Evolutionary conservation across 2,888 invertebrate genomes (phyloP).

Genomic region (Mylabris sibirica): DNA sequence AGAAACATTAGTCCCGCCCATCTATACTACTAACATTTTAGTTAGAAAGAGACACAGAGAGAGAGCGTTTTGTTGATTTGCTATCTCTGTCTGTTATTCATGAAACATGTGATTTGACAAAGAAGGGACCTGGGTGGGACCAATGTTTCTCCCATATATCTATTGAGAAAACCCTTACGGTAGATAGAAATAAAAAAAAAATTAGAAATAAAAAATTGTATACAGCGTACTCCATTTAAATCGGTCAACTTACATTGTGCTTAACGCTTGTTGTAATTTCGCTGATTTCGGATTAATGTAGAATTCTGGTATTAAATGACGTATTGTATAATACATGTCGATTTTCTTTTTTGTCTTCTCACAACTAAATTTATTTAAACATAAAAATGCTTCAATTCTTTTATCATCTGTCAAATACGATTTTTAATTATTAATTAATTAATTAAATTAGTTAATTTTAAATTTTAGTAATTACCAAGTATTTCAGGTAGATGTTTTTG

Average conservation of each 20-base stretch:
- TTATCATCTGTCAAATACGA: constrained; percentile 23
- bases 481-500: constrained; percentile 51
- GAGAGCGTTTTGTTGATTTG: too few relatives aligned
- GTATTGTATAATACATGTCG: constrained; percentile 43
- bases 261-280: constrained; percentile 20
- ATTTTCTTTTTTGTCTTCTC: constrained; percentile 42
- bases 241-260: constrained; percentile 33
- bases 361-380: constrained; percentile 32
- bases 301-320: constrained; percentile 42
- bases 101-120: too few relatives aligned
- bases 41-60: too few relatives aligned
- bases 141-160: too few relatives aligned
- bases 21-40: too few relatives aligned
- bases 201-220: neutral
- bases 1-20: too few relatives aligned
- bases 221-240: too few relatives aligned
- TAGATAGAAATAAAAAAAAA: too few relatives aligned
- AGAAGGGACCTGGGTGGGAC: too few relatives aligned
- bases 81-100: too few relatives aligned
- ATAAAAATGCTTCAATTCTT: constrained; percentile 30
- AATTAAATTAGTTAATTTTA: neutral
- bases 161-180: too few relatives aligned
- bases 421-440: neutral
- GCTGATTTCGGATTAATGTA: constrained; percentile 33
- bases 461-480: constrained; percentile 44